Base-by-base conservation (phyloP, 2,113 vertebrate genomes). In the Octodon degus region DNA sequence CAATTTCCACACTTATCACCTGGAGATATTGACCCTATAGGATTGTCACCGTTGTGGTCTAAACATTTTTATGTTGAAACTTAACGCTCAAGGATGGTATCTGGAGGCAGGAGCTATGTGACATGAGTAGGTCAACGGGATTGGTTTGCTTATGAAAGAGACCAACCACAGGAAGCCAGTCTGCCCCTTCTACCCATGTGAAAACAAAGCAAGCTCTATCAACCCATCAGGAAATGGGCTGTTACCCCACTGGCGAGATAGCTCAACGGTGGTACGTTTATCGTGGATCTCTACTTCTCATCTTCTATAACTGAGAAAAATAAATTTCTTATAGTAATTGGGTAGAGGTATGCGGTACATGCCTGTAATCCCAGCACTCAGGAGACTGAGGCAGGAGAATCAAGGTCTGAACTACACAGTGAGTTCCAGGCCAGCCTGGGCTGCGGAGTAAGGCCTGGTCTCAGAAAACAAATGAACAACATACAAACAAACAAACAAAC, bases 1-100 rank as follows among this genome's bases (percentile, higher is more conserved):
- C 87, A 43, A 80, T 50, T 84, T 94, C 90, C 80, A 72, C 47
- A 94, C 24, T 89, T 87, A 7, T 63, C 62, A 86, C 60, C 70
- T 17, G 19, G 60, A 93, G 63, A 70, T 80, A 74, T 80, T 22
- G 85, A 16, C 19, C 70, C 37, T 77, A 77, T 2, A 62, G 77
- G 76, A 77, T 0, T 76, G 19, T 74, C 50, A 30, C 16, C 40
- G 34, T 50, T 86, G 53, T 20, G 55, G 53, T 63, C 55, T 67
- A 16, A 84, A 37, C 65, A 65, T 58, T 81, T 9, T 19, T 47
- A 63, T 47, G 27, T 37, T 47, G n/a, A 86, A 70, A 63, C 63
- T 53, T 85, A 86, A 80, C 2, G 14, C 11, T 19, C 32, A 10
- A 40, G 34, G 32, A 62, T 58, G 37, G 22, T 34, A 68, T 4